Evolutionary conservation across 2,113 vertebrate species (phyloP), one percentile per base, ranked within the genome.

Genomic region (Pontoporia blainvillei): DNA sequence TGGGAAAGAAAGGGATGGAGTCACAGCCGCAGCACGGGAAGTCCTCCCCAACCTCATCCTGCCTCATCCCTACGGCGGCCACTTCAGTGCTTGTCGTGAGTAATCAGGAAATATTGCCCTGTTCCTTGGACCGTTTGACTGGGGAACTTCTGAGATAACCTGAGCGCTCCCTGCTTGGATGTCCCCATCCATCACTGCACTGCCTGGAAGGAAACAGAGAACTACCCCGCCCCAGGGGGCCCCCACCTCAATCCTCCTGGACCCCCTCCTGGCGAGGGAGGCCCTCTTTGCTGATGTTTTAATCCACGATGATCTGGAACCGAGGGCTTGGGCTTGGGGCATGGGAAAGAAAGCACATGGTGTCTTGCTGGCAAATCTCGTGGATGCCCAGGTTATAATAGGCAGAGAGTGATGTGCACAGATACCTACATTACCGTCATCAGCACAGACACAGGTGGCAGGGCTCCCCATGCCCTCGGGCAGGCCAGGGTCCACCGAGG

Each of bases 81-180:
- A 13, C 10, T 3, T 23, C 0, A 6, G 67, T 31, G 11, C 34
- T 57, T n/a, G 44, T 13, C 0, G 59, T 34, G 34, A 69, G 34
- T 9, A 8, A 9, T 27, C 25, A 4, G 9, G 46, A 59, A 21
- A 12, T 36, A 14, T 4, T 0, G 1, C 1, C 0, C 25, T 36
- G 0, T 5, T 54, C 18, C 59, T 15, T 9, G 21, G 11, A 14
- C 23, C 17, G 0, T 39, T 57, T 72, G 34, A 52, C 29, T 52
- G 9, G 4, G 34, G 72, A 46, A 13, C 23, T 41, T 57, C 91
- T 29, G 8, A 3, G 52, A 11, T n/a, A 85, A 46, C 17, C n/a
- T 5, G 39, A 17, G 3, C 21, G 20, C 41, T 61, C 18, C 88
- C 61, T 27, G 7, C 17, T 8, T 7, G n/a, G 10, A 5, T 1